phyloP scores from a whole-genome alignment of 2,113 vertebrate species.

The Cynopterus brachyotis region DNA sequence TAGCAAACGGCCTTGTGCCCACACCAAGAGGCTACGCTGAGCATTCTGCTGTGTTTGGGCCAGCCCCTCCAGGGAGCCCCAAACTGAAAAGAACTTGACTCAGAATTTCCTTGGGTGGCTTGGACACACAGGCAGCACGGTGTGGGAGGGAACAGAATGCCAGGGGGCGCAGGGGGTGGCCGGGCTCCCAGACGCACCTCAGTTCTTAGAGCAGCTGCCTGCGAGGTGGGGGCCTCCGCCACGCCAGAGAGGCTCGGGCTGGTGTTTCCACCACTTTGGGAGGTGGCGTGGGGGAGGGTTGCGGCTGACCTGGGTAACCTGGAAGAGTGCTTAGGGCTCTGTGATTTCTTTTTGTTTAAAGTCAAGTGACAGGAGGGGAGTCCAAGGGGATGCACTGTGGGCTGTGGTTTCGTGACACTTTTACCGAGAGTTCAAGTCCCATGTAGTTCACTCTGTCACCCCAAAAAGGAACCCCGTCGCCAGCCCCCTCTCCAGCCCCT shows the following conservation, averaged over 20 bases:
- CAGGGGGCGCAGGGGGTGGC: not conserved
- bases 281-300: fast-evolving
- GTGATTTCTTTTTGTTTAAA: not conserved
- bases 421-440: not conserved
- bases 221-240: no score
- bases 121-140: not conserved
- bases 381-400: fast-evolving
- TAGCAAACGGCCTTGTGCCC: fast-evolving
- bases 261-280: fast-evolving
- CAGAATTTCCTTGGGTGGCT: not conserved
- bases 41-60: not conserved
- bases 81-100: not conserved
- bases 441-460: fast-evolving
- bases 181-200: not conserved
- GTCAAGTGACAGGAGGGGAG: not conserved
- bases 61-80: not conserved
- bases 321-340: not conserved
- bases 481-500: not conserved
- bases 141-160: not conserved
- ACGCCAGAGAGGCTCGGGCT: not conserved
- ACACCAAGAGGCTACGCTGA: fast-evolving
- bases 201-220: not conserved
- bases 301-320: fast-evolving
- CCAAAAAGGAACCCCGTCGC: not conserved
- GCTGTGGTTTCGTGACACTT: not conserved